Percentiles rank a stretch among this genome's conserved stretches.
Conservation (phyloP, 2,888 invertebrate genomes). For the Andricus quercusramuli region DNA sequence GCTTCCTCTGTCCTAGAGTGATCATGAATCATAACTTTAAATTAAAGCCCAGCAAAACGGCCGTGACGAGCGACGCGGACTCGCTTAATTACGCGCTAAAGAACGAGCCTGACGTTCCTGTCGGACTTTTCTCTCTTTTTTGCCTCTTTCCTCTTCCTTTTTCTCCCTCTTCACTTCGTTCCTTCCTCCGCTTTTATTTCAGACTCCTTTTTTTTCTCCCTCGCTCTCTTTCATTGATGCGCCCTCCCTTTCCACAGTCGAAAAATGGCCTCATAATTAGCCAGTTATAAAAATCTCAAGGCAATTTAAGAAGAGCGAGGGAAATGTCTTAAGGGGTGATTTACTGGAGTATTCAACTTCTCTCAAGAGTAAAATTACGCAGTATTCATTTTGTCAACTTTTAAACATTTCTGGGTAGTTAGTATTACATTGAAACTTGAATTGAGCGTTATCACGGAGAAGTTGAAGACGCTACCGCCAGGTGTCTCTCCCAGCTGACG, state of each 20-base stretch:
- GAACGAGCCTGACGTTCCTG: slow-evolving; percentile 39
- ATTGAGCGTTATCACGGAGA: no score
- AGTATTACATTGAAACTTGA: no score
- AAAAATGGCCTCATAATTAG: slow-evolving; percentile 32
- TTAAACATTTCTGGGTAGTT: not conserved
- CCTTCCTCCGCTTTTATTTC: slow-evolving; percentile 20
- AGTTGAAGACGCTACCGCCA: no score
- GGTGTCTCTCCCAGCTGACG: no score
- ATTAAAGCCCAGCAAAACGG: slow-evolving; percentile 58
- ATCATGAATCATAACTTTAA: slow-evolving; percentile 54
- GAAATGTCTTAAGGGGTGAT: not conserved
- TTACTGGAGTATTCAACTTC: slow-evolving; percentile 6
- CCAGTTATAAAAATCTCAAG: slow-evolving; percentile 31
- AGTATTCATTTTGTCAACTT: not conserved
- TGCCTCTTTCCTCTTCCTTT: not conserved
- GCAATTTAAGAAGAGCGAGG: not conserved
- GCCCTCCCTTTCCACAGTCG: not conserved
- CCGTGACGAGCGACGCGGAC: slow-evolving; percentile 50
- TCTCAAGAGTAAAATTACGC: not conserved
- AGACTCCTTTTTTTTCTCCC: not conserved
- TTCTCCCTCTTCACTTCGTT: slow-evolving; percentile 24
- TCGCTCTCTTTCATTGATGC: slow-evolving; percentile 15
- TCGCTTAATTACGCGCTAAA: slow-evolving; percentile 46
- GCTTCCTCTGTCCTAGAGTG: slow-evolving; percentile 3
- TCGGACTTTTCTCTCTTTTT: slow-evolving; percentile 9